Evolutionary conservation across 1,140 invertebrate genomes (phyloP).

Genomic region (Drosophila navojoa): DNA sequence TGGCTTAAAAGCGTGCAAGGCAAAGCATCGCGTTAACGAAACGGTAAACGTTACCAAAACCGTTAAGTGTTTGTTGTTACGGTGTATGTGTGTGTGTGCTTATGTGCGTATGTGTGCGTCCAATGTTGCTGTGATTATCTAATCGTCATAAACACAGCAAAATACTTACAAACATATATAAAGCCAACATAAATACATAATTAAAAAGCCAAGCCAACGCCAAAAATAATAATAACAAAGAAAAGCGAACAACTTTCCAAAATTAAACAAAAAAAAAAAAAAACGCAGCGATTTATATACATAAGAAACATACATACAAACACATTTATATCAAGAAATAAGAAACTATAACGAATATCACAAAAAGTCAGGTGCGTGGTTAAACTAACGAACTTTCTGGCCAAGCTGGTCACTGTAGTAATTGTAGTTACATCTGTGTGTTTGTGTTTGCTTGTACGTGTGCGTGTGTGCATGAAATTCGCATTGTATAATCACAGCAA

Average conservation of each 20-base stretch:
- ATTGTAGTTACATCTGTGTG: background rate
- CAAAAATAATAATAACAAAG: constrained; percentile 40
- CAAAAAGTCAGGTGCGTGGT: constrained; percentile 43
- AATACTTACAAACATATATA: constrained; percentile 32
- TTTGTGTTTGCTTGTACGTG: background rate
- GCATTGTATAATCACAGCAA: constrained; percentile 70
- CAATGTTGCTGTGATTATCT: constrained; percentile 71
- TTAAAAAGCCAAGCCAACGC: constrained; percentile 49
- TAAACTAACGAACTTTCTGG: constrained; percentile 41
- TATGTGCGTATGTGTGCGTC: constrained; percentile 36
- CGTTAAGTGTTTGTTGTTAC: constrained; percentile 36
- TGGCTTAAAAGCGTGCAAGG: constrained; percentile 69
- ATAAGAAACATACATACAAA: constrained; percentile 20
- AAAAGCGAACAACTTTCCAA: constrained; percentile 55
- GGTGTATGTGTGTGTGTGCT: constrained; percentile 36
- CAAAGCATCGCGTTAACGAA: constrained; percentile 65
- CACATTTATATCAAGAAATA: constrained; percentile 24
- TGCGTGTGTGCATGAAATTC: constrained; percentile 31
- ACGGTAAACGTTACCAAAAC: constrained; percentile 41
- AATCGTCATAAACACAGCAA: constrained; percentile 60
- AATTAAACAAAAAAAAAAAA: no score
- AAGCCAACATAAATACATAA: constrained; percentile 39
- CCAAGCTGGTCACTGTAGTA: constrained; percentile 18
- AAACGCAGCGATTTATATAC: constrained; percentile 20
- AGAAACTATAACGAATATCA: constrained; percentile 36